Percentiles rank a stretch among this genome's conserved stretches.
These are phyloP conservation scores for Diarsia dahlii DNA, from an alignment of 2,888 invertebrate species.

Conservation along the genomic window DNA sequence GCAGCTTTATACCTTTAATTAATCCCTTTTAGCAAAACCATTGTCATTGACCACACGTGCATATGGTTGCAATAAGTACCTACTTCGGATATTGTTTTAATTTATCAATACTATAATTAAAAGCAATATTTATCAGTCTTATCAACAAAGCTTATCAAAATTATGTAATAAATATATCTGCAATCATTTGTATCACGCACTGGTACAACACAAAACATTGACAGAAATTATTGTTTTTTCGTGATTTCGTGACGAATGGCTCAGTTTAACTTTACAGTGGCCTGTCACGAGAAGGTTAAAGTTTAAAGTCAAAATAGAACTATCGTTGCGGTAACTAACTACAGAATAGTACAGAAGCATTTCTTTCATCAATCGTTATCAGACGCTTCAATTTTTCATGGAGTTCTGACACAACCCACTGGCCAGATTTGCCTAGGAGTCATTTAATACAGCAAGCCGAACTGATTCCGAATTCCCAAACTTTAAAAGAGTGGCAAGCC, in stretches of 20 bases:
- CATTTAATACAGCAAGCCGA: too few species aligned
- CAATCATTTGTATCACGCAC: slow-evolving; percentile 21
- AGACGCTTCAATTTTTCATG: neutral
- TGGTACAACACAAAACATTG: slow-evolving; percentile 16
- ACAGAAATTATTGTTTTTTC: slow-evolving; percentile 1
- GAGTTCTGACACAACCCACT: neutral
- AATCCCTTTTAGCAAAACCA: neutral
- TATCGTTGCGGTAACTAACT: neutral
- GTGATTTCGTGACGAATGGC: slow-evolving; percentile 1
- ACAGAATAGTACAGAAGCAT: neutral
- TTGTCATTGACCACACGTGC: neutral
- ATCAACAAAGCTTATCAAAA: slow-evolving; percentile 37
- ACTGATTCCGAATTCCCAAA: too few species aligned
- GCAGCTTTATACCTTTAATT: neutral
- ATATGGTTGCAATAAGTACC: slow-evolving; percentile 14
- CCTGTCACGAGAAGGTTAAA: neutral
- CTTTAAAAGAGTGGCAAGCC: too few species aligned
- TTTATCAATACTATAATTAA: slow-evolving; percentile 33
- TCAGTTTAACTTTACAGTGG: neutral
- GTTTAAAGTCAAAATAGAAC: neutral
- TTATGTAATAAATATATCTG: slow-evolving; percentile 56
- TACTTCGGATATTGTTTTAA: slow-evolving; percentile 23
- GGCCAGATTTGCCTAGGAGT: too few species aligned
- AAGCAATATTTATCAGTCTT: slow-evolving; percentile 31
- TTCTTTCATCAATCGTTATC: neutral